A percentile compares a stretch with the other conserved stretches of the same genome.
Evolutionary conservation across 92 coral and sea anemone species (phyloP).

Genomic region (Diadumene lineata): DNA sequence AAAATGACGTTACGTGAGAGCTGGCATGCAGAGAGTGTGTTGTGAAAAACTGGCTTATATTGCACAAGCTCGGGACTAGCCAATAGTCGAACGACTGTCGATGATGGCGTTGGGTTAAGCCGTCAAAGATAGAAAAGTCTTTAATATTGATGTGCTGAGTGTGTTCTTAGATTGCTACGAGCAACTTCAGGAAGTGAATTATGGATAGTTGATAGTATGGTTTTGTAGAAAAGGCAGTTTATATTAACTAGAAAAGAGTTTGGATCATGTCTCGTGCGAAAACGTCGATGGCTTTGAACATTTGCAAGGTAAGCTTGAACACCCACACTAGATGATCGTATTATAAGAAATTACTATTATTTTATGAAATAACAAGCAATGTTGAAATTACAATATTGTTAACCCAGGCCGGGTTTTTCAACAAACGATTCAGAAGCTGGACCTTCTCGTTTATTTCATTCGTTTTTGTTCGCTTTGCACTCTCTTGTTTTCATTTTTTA

Average conservation of each 20-base stretch:
- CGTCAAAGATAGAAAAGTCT: not conserved
- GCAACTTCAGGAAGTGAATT: slow-evolving; percentile 11
- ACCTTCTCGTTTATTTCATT: no score
- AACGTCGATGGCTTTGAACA: not conserved
- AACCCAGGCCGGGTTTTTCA: no score
- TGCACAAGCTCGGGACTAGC: not conserved
- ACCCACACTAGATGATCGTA: not conserved
- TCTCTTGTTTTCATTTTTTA: not conserved
- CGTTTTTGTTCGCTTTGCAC: not conserved
- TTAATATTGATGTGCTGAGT: not conserved
- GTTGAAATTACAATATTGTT: no score
- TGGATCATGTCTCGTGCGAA: not conserved
- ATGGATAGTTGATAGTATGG: not conserved
- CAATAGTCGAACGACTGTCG: slow-evolving; percentile 5
- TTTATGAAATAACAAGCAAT: no score
- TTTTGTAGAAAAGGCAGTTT: not conserved
- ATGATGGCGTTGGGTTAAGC: slow-evolving; percentile 14
- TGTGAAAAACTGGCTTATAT: not conserved
- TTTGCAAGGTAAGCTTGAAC: slow-evolving; percentile 3
- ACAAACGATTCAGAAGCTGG: no score
- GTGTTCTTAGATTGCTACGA: not conserved
- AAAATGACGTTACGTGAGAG: not conserved
- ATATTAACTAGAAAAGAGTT: not conserved
- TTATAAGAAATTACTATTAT: not conserved
- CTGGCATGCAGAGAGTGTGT: not conserved